Conservation (phyloP, 1,140 invertebrate species). For the Harlomillsia oculata region DNA sequence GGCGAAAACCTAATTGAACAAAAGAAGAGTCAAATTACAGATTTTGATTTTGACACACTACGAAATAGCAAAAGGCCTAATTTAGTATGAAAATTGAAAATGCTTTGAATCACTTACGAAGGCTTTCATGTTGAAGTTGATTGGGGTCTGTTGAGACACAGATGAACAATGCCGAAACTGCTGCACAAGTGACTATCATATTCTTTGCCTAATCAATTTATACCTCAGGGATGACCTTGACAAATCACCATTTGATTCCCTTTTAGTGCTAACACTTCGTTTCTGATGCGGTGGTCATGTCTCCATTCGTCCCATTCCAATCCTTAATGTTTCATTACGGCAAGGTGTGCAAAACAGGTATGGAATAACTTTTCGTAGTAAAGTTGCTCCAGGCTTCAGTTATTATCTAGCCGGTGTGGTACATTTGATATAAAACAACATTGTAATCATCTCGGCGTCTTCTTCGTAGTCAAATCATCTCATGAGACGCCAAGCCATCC, state of each 20-base stretch:
- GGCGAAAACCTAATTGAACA: slow-evolving; percentile 27
- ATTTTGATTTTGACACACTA: not conserved
- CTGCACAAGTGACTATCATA: slow-evolving; percentile 9
- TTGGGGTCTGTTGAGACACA: slow-evolving; percentile 3
- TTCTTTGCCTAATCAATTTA: slow-evolving; percentile 10
- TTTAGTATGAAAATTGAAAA: not conserved
- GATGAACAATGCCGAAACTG: slow-evolving; percentile 3
- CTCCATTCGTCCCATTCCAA: too few relatives aligned
- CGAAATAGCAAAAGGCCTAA: not conserved
- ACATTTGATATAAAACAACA: too few relatives aligned
- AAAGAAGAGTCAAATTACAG: not conserved
- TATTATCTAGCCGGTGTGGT: too few relatives aligned
- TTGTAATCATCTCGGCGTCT: too few relatives aligned
- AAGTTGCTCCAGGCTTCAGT: too few relatives aligned
- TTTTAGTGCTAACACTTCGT: too few relatives aligned
- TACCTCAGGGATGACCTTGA: slow-evolving; percentile 8
- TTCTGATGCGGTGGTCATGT: too few relatives aligned
- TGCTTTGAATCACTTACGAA: slow-evolving; percentile 22
- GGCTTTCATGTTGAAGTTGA: slow-evolving; percentile 25
- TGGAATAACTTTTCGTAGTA: too few relatives aligned
- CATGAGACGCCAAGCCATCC: too few relatives aligned
- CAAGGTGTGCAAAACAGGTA: too few relatives aligned
- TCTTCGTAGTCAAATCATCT: too few relatives aligned
- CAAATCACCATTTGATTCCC: slow-evolving; percentile 8
- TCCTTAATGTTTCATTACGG: too few relatives aligned